Conservation (phyloP, 2,797 vertebrate genomes). For the Leuciscus waleckii region DNA sequence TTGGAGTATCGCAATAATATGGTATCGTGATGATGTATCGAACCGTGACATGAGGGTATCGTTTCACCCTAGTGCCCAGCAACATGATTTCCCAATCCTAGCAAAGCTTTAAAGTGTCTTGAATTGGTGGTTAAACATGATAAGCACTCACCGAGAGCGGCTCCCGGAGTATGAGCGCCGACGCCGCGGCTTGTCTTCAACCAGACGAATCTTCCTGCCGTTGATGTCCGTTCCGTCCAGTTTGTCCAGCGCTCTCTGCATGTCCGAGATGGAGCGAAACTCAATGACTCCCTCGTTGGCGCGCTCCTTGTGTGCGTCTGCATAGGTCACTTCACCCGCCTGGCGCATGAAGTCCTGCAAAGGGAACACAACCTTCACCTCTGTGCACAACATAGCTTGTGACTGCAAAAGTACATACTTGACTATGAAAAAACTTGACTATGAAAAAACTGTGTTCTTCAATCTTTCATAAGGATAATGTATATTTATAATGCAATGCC, state of each 20-base stretch:
- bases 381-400: not conserved
- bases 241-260: constrained; percentile 89
- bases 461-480: no score
- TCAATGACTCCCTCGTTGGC: constrained; percentile 90
- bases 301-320: constrained; percentile 89
- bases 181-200: constrained; percentile 86
- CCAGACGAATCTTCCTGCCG: constrained; percentile 86
- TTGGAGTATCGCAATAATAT: no score
- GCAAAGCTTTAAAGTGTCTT: not conserved
- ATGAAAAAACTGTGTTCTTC: not conserved
- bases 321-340: constrained; percentile 90
- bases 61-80: not conserved
- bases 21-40: no score
- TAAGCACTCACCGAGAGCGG: constrained; percentile 78
- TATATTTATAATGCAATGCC: no score
- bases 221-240: constrained; percentile 91
- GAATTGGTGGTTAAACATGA: not conserved
- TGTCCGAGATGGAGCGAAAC: constrained; percentile 87
- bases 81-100: not conserved
- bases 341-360: constrained; percentile 88
- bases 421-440: not conserved
- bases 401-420: not conserved
- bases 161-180: constrained; percentile 87
- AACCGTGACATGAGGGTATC: no score
- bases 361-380: not conserved